These are phyloP conservation scores for Antigone vipio DNA, from an alignment of 2,113 vertebrate genomes.

Conservation along the genomic window DNA sequence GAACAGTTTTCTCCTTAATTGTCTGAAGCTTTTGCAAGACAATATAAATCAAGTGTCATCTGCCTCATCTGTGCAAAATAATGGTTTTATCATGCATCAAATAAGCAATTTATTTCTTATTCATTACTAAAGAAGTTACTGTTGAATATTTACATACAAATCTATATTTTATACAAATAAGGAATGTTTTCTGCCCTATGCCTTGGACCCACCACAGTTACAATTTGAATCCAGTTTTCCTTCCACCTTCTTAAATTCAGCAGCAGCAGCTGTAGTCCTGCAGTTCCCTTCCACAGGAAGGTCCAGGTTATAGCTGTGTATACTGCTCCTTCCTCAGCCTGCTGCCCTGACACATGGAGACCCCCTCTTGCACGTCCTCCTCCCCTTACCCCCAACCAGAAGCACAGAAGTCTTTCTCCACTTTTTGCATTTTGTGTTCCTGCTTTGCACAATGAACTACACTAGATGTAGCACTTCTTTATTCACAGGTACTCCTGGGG, in stretches of 20 bases:
- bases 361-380: accelerated
- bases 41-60: slow-evolving; percentile 48
- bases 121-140: not conserved
- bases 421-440: not conserved
- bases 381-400: not conserved
- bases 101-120: slow-evolving; percentile 32
- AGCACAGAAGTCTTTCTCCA: not conserved
- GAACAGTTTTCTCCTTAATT: slow-evolving; percentile 49
- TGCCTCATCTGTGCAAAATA: slow-evolving; percentile 39
- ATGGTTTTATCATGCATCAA: slow-evolving; percentile 27
- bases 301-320: not conserved
- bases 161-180: slow-evolving; percentile 23
- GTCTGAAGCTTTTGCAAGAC: slow-evolving; percentile 43
- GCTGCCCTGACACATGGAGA: accelerated
- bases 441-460: not conserved
- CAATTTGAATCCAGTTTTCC: not conserved
- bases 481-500: not conserved
- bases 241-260: not conserved
- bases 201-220: not conserved
- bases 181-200: not conserved
- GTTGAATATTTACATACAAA: slow-evolving; percentile 37
- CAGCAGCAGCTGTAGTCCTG: accelerated
- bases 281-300: not conserved
- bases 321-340: not conserved
- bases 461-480: not conserved